phyloP scores from a whole-genome alignment of 1,140 invertebrate genomes.

The Cataglyphis hispanica region DNA sequence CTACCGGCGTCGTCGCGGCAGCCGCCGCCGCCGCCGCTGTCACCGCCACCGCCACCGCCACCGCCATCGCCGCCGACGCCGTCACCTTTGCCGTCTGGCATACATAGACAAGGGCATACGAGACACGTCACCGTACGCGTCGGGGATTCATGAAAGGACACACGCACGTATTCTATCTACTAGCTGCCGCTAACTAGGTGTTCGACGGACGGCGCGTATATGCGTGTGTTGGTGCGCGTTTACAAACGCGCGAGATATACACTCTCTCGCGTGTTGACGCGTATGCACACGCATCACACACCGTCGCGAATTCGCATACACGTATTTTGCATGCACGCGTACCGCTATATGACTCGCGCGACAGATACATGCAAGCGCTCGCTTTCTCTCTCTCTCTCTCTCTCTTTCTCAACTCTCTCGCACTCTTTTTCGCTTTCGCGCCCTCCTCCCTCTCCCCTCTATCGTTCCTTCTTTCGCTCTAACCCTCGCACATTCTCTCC shows the following conservation, averaged over 20 bases:
- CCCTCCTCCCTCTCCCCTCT: background rate
- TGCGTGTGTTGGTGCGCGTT: background rate
- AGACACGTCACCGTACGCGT: slow-evolving; percentile 48
- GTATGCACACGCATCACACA: slow-evolving; percentile 37
- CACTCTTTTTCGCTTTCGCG: slow-evolving; percentile 1
- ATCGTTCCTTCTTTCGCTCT: slow-evolving; percentile 55
- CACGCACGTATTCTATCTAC: slow-evolving; percentile 31
- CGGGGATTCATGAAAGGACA: slow-evolving; percentile 58
- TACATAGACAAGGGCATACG: slow-evolving; percentile 58
- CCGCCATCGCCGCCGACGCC: background rate
- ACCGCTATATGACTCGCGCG: slow-evolving; percentile 59
- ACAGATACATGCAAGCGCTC: slow-evolving; percentile 53
- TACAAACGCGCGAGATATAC: background rate
- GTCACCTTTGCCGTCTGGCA: slow-evolving; percentile 49
- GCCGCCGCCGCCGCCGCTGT: slow-evolving; percentile 14
- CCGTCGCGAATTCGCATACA: background rate
- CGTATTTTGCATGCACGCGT: slow-evolving; percentile 32
- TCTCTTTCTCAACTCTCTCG: slow-evolving; percentile 12
- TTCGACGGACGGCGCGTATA: slow-evolving; percentile 42
- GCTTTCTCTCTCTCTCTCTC: slow-evolving; percentile 1
- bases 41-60: background rate
- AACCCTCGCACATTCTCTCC: slow-evolving; percentile 31
- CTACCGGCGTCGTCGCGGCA: background rate
- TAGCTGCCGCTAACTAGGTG: slow-evolving; percentile 47
- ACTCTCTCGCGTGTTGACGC: background rate